A percentile compares a stretch with the other conserved stretches of the same genome.
Evolutionary conservation across 2,113 vertebrate species (phyloP).

Genomic region (Nyctereutes procyonoides): DNA sequence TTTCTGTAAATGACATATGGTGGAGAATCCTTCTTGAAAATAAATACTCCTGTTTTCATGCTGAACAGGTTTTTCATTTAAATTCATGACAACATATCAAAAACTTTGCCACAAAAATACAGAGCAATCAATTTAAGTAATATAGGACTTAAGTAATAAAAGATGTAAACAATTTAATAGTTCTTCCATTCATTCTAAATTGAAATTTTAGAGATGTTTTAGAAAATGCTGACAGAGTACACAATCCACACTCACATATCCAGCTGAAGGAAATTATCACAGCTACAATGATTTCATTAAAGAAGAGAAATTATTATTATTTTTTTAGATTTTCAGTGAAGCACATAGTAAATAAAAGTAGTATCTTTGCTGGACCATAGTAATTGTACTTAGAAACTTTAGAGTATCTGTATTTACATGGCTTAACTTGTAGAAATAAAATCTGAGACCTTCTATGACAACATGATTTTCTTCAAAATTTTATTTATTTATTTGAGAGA

Average conservation of each 20-base stretch:
- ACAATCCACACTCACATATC: neutral
- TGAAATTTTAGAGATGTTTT: slow-evolving; percentile 8
- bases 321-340: neutral
- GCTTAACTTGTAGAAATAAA: neutral
- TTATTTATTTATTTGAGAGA: neutral
- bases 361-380: neutral
- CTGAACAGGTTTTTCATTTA: neutral
- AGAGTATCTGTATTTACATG: neutral
- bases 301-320: neutral
- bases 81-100: neutral
- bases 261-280: neutral
- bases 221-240: neutral
- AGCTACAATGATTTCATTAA: neutral
- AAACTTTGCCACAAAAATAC: neutral
- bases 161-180: neutral
- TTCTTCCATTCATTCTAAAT: neutral
- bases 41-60: slow-evolving; percentile 22
- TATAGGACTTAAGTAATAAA: neutral
- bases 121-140: neutral
- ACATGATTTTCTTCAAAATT: neutral
- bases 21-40: slow-evolving; percentile 36
- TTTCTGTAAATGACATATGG: slow-evolving; percentile 47
- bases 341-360: neutral
- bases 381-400: neutral
- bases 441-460: neutral